Evolutionary conservation across 2,888 invertebrate genomes (phyloP).

Genomic region (Hipparchia sbordonii): DNA sequence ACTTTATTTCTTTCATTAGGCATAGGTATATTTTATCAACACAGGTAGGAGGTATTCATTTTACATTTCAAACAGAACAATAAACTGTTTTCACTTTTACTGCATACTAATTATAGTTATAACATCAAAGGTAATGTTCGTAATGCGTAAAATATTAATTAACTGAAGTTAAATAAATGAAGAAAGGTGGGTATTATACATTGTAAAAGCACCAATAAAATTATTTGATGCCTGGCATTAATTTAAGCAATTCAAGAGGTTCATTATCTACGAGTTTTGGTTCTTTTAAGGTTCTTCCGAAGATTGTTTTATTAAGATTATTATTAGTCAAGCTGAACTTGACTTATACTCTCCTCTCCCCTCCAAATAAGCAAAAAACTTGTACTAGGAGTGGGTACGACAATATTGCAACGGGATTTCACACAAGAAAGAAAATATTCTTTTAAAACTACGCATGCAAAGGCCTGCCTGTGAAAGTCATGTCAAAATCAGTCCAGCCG

Average conservation of each 20-base stretch:
- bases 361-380: no score
- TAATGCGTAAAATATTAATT: not conserved
- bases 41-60: not conserved
- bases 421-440: no score
- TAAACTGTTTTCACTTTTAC: not conserved
- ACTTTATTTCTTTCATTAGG: not conserved
- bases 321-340: no score
- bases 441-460: no score
- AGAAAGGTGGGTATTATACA: not conserved
- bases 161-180: not conserved
- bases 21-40: not conserved
- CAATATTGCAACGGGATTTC: no score
- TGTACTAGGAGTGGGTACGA: no score
- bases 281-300: not conserved
- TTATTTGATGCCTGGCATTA: not conserved
- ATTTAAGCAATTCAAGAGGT: not conserved
- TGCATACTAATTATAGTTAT: constrained; percentile 4
- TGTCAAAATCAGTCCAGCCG: no score
- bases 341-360: no score
- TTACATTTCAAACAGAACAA: not conserved
- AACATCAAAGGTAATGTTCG: not conserved
- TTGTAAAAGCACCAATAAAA: not conserved
- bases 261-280: not conserved
- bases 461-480: no score
- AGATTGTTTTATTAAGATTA: not conserved